phyloP scores from a whole-genome alignment of 2,888 invertebrate genomes.

The Sisyra terminalis region DNA sequence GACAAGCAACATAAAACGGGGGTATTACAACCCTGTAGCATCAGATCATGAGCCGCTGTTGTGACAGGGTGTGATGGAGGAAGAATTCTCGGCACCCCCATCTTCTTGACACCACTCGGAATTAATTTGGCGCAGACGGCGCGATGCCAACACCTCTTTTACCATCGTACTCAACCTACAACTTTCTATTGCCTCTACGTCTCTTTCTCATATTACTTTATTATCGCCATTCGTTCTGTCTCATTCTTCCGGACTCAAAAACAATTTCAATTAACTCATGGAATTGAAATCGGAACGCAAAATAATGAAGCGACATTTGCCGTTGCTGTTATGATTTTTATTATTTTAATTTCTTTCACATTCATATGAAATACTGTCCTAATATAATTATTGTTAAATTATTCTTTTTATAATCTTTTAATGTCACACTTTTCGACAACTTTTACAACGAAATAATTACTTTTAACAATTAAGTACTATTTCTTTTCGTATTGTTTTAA shows the following conservation, averaged over 20 bases:
- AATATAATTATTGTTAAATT: not conserved
- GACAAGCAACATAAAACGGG: too few relatives aligned
- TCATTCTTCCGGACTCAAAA: conserved; percentile 5
- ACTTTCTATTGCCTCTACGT: not conserved
- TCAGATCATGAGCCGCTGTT: too few relatives aligned
- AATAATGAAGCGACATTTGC: conserved; percentile 11
- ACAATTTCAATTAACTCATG: conserved; percentile 12
- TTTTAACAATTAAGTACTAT: too few relatives aligned
- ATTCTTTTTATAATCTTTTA: not conserved
- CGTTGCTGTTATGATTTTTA: conserved; percentile 9
- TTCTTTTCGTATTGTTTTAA: too few relatives aligned
- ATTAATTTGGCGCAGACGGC: conserved; percentile 11
- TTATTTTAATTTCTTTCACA: conserved; percentile 10
- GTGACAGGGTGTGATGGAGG: not conserved
- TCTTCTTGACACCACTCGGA: conserved; percentile 11
- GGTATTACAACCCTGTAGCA: too few relatives aligned
- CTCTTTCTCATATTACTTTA: not conserved
- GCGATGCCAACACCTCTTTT: conserved; percentile 1
- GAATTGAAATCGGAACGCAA: conserved; percentile 12
- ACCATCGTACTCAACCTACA: not conserved
- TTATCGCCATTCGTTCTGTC: not conserved
- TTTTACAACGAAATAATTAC: too few relatives aligned
- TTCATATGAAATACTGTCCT: not conserved
- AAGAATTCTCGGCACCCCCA: conserved; percentile 7
- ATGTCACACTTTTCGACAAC: not conserved